phyloP scores from a whole-genome alignment of 2,888 invertebrate genomes.

The Chrysodeixis includens region DNA sequence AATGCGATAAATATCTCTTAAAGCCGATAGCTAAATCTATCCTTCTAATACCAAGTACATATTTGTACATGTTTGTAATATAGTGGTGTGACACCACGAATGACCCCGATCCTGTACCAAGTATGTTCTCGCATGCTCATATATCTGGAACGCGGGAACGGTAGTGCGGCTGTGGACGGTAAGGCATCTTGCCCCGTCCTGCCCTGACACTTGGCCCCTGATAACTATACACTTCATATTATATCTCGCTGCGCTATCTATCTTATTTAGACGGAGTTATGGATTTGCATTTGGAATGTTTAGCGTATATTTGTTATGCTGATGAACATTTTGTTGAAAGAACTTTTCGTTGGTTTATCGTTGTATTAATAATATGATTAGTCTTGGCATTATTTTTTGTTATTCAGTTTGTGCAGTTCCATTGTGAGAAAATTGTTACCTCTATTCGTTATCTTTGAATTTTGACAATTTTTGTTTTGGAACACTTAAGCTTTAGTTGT shows the following conservation, averaged over 20 bases:
- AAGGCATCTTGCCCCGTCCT: slow-evolving; percentile 75
- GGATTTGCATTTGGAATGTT: slow-evolving; percentile 39
- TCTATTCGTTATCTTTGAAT: too few relatives aligned
- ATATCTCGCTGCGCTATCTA: slow-evolving; percentile 44
- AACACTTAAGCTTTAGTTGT: neutral
- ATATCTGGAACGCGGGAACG: slow-evolving; percentile 87
- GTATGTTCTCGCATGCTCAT: slow-evolving; percentile 70
- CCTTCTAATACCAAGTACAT: slow-evolving; percentile 38
- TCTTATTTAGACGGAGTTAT: slow-evolving; percentile 43
- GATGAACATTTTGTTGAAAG: neutral
- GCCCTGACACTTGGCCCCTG: slow-evolving; percentile 74
- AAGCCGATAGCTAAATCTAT: slow-evolving; percentile 25
- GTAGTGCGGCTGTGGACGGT: slow-evolving; percentile 75
- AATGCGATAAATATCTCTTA: slow-evolving; percentile 6
- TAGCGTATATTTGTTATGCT: slow-evolving; percentile 23
- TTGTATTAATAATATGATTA: too few relatives aligned
- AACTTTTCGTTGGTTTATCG: too few relatives aligned
- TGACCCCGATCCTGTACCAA: slow-evolving; percentile 70
- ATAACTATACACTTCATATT: slow-evolving; percentile 68
- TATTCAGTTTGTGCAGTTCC: too few relatives aligned
- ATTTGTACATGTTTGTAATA: slow-evolving; percentile 9
- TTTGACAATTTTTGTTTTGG: too few relatives aligned
- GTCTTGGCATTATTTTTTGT: too few relatives aligned
- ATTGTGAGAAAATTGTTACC: too few relatives aligned
- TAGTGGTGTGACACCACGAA: slow-evolving; percentile 52